A percentile compares a stretch with the other conserved stretches of the same genome.
phyloP scores from a whole-genome alignment of 2,888 invertebrate genomes.

The Sepioteuthis lessoniana region DNA sequence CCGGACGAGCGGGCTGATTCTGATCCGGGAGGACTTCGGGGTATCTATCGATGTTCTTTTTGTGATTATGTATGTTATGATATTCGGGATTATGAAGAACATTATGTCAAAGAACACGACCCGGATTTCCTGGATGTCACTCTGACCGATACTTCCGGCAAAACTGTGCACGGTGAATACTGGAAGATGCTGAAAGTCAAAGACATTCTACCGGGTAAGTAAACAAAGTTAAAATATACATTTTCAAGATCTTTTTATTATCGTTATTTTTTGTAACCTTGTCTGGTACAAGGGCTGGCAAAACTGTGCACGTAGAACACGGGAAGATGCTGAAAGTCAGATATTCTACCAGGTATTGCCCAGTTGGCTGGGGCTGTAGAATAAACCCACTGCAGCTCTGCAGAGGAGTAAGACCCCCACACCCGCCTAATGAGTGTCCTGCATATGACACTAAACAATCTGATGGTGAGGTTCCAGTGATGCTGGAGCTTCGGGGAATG shows the following conservation, averaged over 20 bases:
- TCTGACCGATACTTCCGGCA: conserved; percentile 38
- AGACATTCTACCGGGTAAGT: conserved; percentile 61
- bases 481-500: no score
- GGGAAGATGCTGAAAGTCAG: no score
- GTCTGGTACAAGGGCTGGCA: no score
- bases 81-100: conserved; percentile 58
- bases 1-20: conserved; percentile 40
- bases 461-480: no score
- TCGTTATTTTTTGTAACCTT: no score
- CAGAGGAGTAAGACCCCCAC: no score
- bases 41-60: conserved; percentile 58
- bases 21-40: conserved; percentile 43
- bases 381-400: no score
- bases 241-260: background rate
- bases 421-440: no score
- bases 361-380: no score
- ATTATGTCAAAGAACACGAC: conserved; percentile 59
- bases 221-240: background rate
- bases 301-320: no score
- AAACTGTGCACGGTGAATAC: conserved; percentile 56
- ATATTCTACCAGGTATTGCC: no score
- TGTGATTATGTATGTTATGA: conserved; percentile 60
- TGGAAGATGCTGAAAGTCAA: conserved; percentile 65
- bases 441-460: no score
- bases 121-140: conserved; percentile 50